Evolutionary conservation across 2,113 vertebrate genomes (phyloP).

Genomic region (Carassius auratus): DNA sequence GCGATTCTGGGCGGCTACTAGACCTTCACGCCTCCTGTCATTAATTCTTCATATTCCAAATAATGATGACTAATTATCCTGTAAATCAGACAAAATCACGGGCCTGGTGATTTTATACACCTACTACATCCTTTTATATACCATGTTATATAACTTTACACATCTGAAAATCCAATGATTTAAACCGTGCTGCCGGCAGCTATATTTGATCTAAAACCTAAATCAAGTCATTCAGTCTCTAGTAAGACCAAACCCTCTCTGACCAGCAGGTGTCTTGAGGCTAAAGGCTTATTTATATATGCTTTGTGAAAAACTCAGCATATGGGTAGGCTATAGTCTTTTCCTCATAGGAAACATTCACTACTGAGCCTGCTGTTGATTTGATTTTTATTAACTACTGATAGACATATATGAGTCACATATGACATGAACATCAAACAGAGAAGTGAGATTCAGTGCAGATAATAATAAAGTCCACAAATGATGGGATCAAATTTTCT

Average conservation of each 20-base stretch:
- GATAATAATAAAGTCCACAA: background rate
- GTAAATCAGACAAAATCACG: background rate
- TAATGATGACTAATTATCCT: background rate
- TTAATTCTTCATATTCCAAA: slow-evolving; percentile 23
- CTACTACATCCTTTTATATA: background rate
- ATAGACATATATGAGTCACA: background rate
- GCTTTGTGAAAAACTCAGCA: background rate
- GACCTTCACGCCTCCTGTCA: slow-evolving; percentile 8
- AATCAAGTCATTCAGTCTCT: background rate
- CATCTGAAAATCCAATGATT: background rate
- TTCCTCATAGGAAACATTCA: background rate
- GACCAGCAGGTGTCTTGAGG: background rate
- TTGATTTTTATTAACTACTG: background rate
- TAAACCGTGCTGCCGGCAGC: background rate
- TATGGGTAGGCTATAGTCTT: background rate
- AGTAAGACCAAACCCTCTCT: background rate
- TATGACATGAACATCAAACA: background rate
- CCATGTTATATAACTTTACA: background rate
- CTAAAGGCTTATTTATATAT: background rate
- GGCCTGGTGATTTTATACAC: background rate
- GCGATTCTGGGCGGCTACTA: slow-evolving; percentile 14
- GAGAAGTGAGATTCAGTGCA: background rate
- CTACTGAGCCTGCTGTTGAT: background rate
- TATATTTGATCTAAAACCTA: background rate
- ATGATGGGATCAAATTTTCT: background rate